Evolutionary conservation across 2,888 invertebrate species (phyloP).

Genomic region (Parnassius mnemosyne): DNA sequence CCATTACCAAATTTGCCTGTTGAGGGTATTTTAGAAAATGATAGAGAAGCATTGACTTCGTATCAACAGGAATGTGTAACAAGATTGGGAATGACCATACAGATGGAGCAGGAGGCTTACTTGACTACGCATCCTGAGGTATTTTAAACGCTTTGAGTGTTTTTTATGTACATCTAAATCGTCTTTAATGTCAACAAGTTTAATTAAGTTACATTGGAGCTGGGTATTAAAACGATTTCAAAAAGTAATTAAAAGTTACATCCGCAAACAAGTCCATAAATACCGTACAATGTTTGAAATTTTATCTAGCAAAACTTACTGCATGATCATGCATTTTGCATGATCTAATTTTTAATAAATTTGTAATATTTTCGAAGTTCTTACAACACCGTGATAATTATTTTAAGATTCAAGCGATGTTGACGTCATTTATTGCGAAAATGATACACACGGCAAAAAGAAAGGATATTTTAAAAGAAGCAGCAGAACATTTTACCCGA

Average conservation of each 20-base stretch:
- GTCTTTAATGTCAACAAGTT: neutral
- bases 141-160: conserved; percentile 6
- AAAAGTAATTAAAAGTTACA: conserved; percentile 7
- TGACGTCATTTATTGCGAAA: conserved; percentile 50
- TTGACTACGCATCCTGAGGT: conserved; percentile 64
- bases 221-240: neutral
- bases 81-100: conserved; percentile 52
- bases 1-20: conserved; percentile 43
- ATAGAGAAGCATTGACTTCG: conserved; percentile 45
- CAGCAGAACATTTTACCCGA: conserved; percentile 51
- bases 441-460: conserved; percentile 42
- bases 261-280: neutral
- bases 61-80: conserved; percentile 53
- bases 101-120: conserved; percentile 64
- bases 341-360: too few species aligned
- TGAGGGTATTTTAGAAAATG: conserved; percentile 53
- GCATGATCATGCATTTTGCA: too few species aligned
- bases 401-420: conserved; percentile 52
- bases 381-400: too few species aligned
- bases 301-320: too few species aligned
- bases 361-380: too few species aligned
- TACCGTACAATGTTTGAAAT: too few species aligned
- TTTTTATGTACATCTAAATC: neutral
- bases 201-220: conserved; percentile 4
- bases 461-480: conserved; percentile 45